Evolutionary conservation across 64 coral and sea anemone genomes (phyloP).

Genomic region (Exaiptasia diaphana): DNA sequence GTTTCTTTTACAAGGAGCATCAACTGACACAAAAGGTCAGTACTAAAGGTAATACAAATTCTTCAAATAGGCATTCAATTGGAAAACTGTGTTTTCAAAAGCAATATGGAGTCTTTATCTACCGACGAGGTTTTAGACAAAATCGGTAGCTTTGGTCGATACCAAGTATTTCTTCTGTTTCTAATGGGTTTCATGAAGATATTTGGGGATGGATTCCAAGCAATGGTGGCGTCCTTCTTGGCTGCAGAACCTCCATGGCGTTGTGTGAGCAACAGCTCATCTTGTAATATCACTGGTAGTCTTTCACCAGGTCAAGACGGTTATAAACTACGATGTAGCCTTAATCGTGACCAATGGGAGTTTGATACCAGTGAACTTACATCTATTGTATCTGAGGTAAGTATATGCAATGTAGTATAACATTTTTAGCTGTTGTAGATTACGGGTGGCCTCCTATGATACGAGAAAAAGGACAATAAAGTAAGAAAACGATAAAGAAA

Average conservation of each 20-base stretch:
- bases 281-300: constrained; percentile 37
- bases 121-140: neutral
- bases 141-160: constrained; percentile 34
- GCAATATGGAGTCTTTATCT: neutral
- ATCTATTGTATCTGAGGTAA: constrained; percentile 52
- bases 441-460: too few species aligned
- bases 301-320: constrained; percentile 12
- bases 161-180: constrained; percentile 24
- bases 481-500: too few species aligned
- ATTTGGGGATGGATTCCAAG: constrained; percentile 20
- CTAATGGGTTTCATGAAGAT: constrained; percentile 31
- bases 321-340: constrained; percentile 29
- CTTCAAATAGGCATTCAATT: too few species aligned
- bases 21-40: too few species aligned
- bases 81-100: too few species aligned
- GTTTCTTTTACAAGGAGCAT: too few species aligned
- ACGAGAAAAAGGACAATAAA: too few species aligned
- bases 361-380: constrained; percentile 54
- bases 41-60: too few species aligned
- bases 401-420: too few species aligned
- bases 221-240: constrained; percentile 26
- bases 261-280: constrained; percentile 37
- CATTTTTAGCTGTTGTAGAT: too few species aligned
- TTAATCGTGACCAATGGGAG: constrained; percentile 46
- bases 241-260: constrained; percentile 51